phyloP scores from a whole-genome alignment of 1,140 invertebrate species.

The Drosophila dunni region DNA sequence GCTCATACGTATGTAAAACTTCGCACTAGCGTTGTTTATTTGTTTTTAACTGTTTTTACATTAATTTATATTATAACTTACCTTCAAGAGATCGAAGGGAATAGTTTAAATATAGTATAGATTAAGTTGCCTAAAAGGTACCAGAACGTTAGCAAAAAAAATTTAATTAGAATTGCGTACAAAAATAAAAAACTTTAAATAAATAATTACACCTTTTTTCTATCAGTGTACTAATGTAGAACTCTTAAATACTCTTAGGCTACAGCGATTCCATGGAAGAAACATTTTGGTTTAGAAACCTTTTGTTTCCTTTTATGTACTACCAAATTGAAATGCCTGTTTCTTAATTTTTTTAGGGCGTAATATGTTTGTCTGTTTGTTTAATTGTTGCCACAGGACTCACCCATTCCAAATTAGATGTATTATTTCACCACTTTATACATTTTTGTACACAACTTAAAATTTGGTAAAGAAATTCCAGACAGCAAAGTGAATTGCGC shows the following conservation, averaged over 20 bases:
- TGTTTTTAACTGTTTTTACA: too few species aligned
- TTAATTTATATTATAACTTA: too few species aligned
- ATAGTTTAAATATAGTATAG: too few species aligned
- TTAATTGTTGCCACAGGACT: conserved; percentile 26
- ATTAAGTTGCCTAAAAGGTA: too few species aligned
- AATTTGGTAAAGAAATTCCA: conserved; percentile 47
- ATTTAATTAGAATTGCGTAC: too few species aligned
- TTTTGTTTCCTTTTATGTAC: not conserved
- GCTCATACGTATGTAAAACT: too few species aligned
- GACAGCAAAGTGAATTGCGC: conserved; percentile 47
- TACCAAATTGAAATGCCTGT: not conserved
- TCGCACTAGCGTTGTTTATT: too few species aligned
- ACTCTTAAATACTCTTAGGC: not conserved
- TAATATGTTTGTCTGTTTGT: conserved; percentile 18
- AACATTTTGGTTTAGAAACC: not conserved
- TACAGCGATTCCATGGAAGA: not conserved
- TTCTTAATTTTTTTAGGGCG: conserved; percentile 6
- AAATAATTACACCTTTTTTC: too few species aligned
- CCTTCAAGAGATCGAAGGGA: too few species aligned
- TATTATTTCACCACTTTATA: conserved; percentile 37
- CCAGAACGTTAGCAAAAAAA: too few species aligned
- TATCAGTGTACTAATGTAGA: not conserved
- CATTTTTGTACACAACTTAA: conserved; percentile 49
- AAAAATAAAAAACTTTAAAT: too few species aligned
- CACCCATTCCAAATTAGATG: conserved; percentile 20